Evolutionary conservation across 2,888 invertebrate genomes (phyloP), one percentile per base, ranked within the genome.

Genomic region (Sphaeridia pumilis): DNA sequence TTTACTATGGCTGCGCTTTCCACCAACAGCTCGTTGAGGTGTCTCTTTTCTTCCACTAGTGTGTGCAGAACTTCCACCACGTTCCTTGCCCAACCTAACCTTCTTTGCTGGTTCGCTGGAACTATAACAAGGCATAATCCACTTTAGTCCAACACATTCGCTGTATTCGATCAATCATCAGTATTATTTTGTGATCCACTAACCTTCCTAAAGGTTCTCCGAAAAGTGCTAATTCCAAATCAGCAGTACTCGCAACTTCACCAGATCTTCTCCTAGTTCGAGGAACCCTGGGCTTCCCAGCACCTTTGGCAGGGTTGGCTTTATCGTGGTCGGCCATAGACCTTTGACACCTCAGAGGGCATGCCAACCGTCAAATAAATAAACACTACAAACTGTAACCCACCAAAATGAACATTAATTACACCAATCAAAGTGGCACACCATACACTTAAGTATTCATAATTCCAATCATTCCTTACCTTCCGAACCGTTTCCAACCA

Each of bases 341-440:
- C 53, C 72, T 71, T 61, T 71, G 72, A 65, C 73, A 73, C 46
- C 74, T 69, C 64, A 74, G 66, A 46, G 72, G 70, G 67, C 64
- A 64, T 64, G 64, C 64, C 64, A 64, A 64, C 58, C 55, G 52
- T 54, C 54, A 55, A 55, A 17, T 24, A 4, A 38, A 38, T 38
- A 17, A 20, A 5, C 7, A 17, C 20, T 7, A 14, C 20, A 17
- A 38, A 38, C 5, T 14, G 5, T 5, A 38, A 38, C 12, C 7
- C 14, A 31, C 14, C 14, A 31, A 10, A 10, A 31, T 31, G 7
- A 31, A 31, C 7, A 10, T 14, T 31, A 31, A 31, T 31, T 31
- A 7, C 14, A 10, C 7, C 31, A 31, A 14, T 31, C 31, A 10
- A 31, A 31, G 7, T 31, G 31, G 10, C 14, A 14, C 31, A 31